Evolutionary conservation across 2,113 vertebrate species (phyloP), one percentile per base, ranked within the genome.

Genomic region (Paracanthobrama guichenoti): DNA sequence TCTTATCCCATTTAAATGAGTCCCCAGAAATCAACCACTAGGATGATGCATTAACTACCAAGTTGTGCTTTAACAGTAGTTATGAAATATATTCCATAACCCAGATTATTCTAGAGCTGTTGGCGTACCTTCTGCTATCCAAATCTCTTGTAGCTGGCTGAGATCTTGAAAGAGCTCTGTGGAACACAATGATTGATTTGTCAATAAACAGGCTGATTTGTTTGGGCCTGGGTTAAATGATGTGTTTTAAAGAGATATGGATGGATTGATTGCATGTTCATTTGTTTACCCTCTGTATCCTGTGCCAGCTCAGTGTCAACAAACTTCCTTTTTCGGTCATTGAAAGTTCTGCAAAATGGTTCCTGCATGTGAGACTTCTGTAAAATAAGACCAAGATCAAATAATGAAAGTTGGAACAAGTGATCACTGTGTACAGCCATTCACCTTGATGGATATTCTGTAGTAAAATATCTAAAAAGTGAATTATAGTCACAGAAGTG

Each of bases 101-200:
- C 22, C 28, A 8, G 31, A 28, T 14, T 28, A 53, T 53, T 8
- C 14, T 50, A 35, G 26, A 57, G 46, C 31, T 24, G 48, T 22
- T 76, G 89, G 79, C 78, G 83, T 86, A 94, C 89, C 93, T 96
- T 97, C 96, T 87, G 95, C 96, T 92, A 97, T 94, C 96, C 96
- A 97, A 88, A 96, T 95, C 91, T 97, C 96, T 86, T 97, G 96
- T 79, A 97, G 94, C 90, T 95, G 95, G 92, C 95, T 95, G 86
- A 97, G 94, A 92, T 97, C 96, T 91, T 97, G 96, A 93, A 97
- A 97, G 88, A 97, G 92, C 88, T 97, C 96, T 97, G 93, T 44
- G 55, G 85, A 79, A 83, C 7, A 88, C 4, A 85, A 42, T 46
- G 35, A 35, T 71, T 62, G 76, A 71, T 24, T 73, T 14, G 74